Evolutionary conservation across 2,888 invertebrate genomes (phyloP).

Genomic region (Eudasyphora cyanicolor): DNA sequence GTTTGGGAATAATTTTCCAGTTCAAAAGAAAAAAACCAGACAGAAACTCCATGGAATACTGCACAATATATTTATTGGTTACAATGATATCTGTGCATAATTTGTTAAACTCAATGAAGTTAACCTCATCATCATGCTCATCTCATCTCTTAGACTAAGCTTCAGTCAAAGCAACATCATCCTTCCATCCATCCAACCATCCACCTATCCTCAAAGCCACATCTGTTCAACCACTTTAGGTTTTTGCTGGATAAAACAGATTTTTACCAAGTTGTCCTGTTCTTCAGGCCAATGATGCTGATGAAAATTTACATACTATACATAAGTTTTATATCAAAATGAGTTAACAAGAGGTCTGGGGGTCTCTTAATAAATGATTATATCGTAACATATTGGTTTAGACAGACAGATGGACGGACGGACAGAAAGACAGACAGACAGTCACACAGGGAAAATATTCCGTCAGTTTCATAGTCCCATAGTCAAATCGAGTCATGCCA

Average conservation of each 20-base stretch:
- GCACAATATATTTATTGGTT: constrained; percentile 62
- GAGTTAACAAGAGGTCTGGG: constrained; percentile 51
- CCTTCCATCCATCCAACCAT: constrained; percentile 6
- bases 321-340: constrained; percentile 54
- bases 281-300: constrained; percentile 27
- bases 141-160: too few relatives aligned
- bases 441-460: background rate
- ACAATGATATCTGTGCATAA: constrained; percentile 65
- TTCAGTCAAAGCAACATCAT: constrained; percentile 21
- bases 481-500: background rate
- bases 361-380: constrained; percentile 57
- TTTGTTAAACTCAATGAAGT: constrained; percentile 63
- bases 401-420: too few relatives aligned
- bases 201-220: background rate
- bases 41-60: background rate
- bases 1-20: background rate
- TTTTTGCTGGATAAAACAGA: constrained; percentile 45
- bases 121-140: constrained; percentile 36
- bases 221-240: constrained; percentile 37
- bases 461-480: background rate
- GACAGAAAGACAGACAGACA: too few relatives aligned
- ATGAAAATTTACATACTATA: background rate
- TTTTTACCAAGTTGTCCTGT: background rate
- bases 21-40: background rate
- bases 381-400: constrained; percentile 52